A percentile compares a stretch with the other conserved stretches of the same genome.
Conservation (phyloP, 2,888 invertebrate genomes). For the Andrena haemorrhoa region DNA sequence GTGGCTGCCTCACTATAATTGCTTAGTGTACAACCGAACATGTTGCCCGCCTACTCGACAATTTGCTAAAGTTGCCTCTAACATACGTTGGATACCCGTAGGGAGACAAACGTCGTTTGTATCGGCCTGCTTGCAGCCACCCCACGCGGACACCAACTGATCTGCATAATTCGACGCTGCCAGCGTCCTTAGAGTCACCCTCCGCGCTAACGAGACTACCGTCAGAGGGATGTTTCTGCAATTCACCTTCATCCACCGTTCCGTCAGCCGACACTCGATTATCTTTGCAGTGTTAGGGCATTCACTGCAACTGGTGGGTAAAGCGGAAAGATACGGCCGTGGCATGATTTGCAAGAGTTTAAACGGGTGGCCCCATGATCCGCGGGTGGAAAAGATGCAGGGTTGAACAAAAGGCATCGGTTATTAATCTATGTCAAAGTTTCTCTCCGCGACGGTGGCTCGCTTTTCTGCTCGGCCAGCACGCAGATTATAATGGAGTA, state of each 20-base stretch:
- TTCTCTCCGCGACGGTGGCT: neutral
- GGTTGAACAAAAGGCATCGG: conserved; percentile 46
- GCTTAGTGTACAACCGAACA: neutral
- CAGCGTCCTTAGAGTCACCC: conserved; percentile 67
- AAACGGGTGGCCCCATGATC: conserved; percentile 53
- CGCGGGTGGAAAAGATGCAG: conserved; percentile 43
- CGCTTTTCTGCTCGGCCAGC: conserved; percentile 3
- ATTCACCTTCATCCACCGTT: conserved; percentile 80
- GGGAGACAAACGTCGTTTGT: conserved; percentile 58
- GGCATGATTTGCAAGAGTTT: conserved; percentile 69
- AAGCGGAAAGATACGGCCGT: conserved; percentile 71
- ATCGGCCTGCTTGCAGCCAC: conserved; percentile 53
- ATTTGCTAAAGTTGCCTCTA: conserved; percentile 3
- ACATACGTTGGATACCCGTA: neutral
- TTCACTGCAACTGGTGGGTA: conserved; percentile 78
- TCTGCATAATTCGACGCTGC: conserved; percentile 80
- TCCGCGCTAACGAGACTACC: conserved; percentile 73
- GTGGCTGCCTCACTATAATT: neutral
- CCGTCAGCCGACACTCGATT: conserved; percentile 78
- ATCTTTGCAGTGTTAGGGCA: conserved; percentile 82
- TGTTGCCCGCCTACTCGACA: neutral
- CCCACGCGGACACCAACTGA: conserved; percentile 72
- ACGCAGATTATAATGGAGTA: conserved; percentile 24
- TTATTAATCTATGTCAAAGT: conserved; percentile 69
- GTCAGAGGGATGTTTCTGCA: conserved; percentile 81